Evolutionary conservation across 2,113 vertebrate species (phyloP), one percentile per base, ranked within the genome.

Genomic region (Dicaeum eximium): DNA sequence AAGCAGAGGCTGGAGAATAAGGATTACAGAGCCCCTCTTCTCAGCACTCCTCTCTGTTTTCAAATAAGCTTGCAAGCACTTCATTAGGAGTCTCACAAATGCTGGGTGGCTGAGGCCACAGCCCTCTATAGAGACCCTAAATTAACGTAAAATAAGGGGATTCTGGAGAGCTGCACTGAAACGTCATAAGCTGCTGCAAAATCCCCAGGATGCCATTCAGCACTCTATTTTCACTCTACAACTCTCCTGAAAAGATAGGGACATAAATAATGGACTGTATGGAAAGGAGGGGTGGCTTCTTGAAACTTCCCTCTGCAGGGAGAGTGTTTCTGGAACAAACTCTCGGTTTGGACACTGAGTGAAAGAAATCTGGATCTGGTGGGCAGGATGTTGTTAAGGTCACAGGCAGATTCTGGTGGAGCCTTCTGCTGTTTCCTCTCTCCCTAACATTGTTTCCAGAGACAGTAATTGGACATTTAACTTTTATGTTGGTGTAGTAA

Each of bases 201-300:
- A 94, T 88, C 62, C 60, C 67, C 50, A 92, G 66, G 16, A 90
- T 70, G 53, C 28, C 27, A 21, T 86, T 90, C 82, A 88, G 60
- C 10, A 7, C 58, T 69, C 80, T 71, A 20, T 86, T 95, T 92
- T 91, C 82, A 61, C 79, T 90, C 58, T 82, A 22, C 28, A 35
- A 28, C 45, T 50, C 62, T 88, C 45, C 81, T 88, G 82, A 73
- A 93, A 82, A 86, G 71, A 66, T 7, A 80, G 75, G 56, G 61
- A 86, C 74, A 83, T 93, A 88, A 88, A 92, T 96, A 83, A 94
- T 80, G 38, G 64, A 93, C 86, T 54, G 45, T 42, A 38, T 77
- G 42, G 50, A 93, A 73, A 80, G 85, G 47, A 90, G 50, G 33
- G 35, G 64, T 69, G 56, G 67, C 50, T 77, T 82, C 58, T 38